A percentile compares a stretch with the other conserved stretches of the same genome.
Conservation (phyloP, 2,888 invertebrate genomes). For the Hydroisotoma schaefferi region DNA sequence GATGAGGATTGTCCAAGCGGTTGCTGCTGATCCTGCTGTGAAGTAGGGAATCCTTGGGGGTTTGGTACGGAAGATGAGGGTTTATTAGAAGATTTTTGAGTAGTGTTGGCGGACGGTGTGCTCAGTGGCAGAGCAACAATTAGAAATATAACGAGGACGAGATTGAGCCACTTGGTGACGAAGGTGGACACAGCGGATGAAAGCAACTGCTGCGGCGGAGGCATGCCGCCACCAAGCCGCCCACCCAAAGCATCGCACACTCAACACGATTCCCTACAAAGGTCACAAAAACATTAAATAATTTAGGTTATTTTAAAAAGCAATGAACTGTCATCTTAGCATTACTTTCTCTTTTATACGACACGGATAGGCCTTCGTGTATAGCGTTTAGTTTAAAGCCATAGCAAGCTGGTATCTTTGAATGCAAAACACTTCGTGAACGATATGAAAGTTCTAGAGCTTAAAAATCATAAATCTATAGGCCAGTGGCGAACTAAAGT, state of each 20-base stretch:
- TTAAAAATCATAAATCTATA: no score
- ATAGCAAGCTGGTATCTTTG: no score
- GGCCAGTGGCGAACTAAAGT: no score
- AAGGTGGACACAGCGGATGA: constrained; percentile 39
- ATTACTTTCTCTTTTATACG: no score
- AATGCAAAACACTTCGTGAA: no score
- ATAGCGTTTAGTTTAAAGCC: no score
- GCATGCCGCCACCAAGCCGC: constrained; percentile 48
- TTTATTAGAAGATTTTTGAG: constrained; percentile 9
- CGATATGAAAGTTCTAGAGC: no score
- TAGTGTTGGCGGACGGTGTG: constrained; percentile 20
- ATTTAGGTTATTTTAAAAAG: no score
- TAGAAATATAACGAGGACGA: constrained; percentile 21
- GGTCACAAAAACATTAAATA: background rate
- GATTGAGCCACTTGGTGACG: constrained; percentile 14
- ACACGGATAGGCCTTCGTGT: no score
- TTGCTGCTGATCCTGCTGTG: background rate
- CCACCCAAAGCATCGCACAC: constrained; percentile 49
- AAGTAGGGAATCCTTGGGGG: background rate
- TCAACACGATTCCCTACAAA: constrained; percentile 38
- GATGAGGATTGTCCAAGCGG: constrained; percentile 1
- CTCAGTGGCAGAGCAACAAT: constrained; percentile 27
- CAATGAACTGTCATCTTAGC: no score
- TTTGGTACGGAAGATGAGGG: constrained; percentile 15
- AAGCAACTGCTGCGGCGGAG: constrained; percentile 45